phyloP scores from a whole-genome alignment of 2,888 invertebrate genomes.

The Mimas tiliae region DNA sequence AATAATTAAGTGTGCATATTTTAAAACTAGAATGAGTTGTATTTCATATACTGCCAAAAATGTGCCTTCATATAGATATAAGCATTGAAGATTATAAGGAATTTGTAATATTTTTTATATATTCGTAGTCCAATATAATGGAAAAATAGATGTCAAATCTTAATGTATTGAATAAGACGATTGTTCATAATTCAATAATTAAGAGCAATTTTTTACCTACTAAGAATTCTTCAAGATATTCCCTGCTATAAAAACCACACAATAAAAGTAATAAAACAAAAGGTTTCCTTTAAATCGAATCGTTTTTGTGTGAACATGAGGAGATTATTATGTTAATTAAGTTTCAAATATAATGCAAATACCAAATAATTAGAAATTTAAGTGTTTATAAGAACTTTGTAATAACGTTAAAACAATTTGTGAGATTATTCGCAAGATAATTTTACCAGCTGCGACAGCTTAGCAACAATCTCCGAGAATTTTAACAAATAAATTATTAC shows the following conservation, averaged over 20 bases:
- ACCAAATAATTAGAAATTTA: conserved; percentile 43
- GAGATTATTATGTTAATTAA: conserved; percentile 1
- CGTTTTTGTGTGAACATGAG: background rate
- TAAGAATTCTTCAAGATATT: too few species aligned
- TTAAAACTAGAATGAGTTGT: background rate
- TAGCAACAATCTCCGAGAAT: background rate
- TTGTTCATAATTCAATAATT: too few species aligned
- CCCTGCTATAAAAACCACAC: too few species aligned
- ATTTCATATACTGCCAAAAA: conserved; percentile 19
- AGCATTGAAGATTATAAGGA: background rate
- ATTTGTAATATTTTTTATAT: background rate
- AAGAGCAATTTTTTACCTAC: too few species aligned
- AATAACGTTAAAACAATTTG: conserved; percentile 3
- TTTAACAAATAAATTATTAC: conserved; percentile 17
- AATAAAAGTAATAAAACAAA: too few species aligned
- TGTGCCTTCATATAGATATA: conserved; percentile 18
- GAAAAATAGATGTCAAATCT: too few species aligned
- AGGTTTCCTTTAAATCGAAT: too few species aligned
- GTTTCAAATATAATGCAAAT: conserved; percentile 21
- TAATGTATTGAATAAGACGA: too few species aligned
- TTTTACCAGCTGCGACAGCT: background rate
- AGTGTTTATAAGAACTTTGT: conserved; percentile 29
- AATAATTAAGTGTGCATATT: background rate
- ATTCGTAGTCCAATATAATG: background rate
- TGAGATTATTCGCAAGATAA: background rate